phyloP scores from a whole-genome alignment of 1,140 invertebrate species.

The Halesus radiatus region DNA sequence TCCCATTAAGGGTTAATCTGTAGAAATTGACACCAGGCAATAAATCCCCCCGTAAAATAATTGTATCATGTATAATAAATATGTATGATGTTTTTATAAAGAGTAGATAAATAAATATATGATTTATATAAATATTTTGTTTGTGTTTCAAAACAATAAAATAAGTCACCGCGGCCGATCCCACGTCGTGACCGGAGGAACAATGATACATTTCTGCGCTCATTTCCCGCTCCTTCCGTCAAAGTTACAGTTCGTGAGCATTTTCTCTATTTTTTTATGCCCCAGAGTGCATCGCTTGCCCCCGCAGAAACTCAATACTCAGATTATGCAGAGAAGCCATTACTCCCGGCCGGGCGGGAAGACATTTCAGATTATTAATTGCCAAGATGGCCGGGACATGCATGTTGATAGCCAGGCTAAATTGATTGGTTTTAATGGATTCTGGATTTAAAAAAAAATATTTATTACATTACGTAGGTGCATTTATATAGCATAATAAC shows the following conservation, averaged over 20 bases:
- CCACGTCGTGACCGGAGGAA: constrained; percentile 23
- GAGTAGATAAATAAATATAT: too few species aligned
- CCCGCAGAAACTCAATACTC: constrained; percentile 20
- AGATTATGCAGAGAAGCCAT: neutral
- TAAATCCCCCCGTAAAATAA: too few species aligned
- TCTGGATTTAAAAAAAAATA: neutral
- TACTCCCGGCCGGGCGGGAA: neutral
- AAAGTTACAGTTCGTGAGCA: constrained; percentile 17
- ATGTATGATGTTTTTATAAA: too few species aligned
- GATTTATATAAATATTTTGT: too few species aligned
- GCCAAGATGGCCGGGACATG: constrained; percentile 8
- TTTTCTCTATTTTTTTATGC: neutral
- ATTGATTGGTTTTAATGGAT: constrained; percentile 6
- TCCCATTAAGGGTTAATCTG: too few species aligned
- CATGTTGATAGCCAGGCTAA: neutral
- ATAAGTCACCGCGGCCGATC: constrained; percentile 13
- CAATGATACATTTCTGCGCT: constrained; percentile 28
- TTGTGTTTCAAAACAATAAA: too few species aligned
- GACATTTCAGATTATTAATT: constrained; percentile 14
- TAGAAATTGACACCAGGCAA: too few species aligned
- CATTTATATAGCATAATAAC: too few species aligned
- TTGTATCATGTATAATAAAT: too few species aligned
- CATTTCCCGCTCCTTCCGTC: constrained; percentile 16
- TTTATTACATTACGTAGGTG: too few species aligned
- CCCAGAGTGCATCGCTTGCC: constrained; percentile 21